Evolutionary conservation across 2,113 vertebrate genomes (phyloP).

Genomic region (Lates calcarifer): DNA sequence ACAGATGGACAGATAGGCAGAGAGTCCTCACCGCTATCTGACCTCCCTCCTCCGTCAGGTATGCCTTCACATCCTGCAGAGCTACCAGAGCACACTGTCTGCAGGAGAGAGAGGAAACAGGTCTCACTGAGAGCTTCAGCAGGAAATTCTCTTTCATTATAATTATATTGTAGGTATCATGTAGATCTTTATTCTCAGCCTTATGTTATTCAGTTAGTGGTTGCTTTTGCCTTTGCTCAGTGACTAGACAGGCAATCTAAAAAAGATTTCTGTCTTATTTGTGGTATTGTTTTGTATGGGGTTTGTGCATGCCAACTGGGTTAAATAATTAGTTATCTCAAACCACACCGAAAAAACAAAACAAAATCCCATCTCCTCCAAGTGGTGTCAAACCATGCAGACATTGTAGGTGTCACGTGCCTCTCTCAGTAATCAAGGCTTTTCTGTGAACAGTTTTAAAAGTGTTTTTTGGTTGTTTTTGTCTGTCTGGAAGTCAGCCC

Average conservation of each 20-base stretch:
- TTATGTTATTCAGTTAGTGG: neutral
- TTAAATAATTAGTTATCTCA: neutral
- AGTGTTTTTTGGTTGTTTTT: too few species aligned
- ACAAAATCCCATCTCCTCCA: neutral
- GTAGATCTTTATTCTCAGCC: too few species aligned
- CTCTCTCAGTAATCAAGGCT: too few species aligned
- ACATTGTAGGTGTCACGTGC: neutral
- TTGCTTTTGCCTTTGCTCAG: neutral
- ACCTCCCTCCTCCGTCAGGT: constrained; percentile 91
- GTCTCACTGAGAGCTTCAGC: neutral
- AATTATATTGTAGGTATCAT: neutral
- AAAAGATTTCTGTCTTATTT: too few species aligned
- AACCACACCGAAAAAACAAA: neutral
- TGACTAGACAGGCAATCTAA: neutral
- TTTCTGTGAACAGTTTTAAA: too few species aligned
- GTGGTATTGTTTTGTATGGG: too few species aligned
- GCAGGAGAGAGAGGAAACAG: constrained; percentile 40
- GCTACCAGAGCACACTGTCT: constrained; percentile 96
- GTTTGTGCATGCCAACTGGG: too few species aligned
- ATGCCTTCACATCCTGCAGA: constrained; percentile 92
- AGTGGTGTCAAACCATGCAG: neutral
- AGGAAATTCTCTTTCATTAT: neutral
- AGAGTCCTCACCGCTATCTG: constrained; percentile 93
- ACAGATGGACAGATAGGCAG: neutral
- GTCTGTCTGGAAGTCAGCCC: too few species aligned